Base-by-base conservation (phyloP, 2,888 invertebrate species). In the Xanthostigma xanthostigma region DNA sequence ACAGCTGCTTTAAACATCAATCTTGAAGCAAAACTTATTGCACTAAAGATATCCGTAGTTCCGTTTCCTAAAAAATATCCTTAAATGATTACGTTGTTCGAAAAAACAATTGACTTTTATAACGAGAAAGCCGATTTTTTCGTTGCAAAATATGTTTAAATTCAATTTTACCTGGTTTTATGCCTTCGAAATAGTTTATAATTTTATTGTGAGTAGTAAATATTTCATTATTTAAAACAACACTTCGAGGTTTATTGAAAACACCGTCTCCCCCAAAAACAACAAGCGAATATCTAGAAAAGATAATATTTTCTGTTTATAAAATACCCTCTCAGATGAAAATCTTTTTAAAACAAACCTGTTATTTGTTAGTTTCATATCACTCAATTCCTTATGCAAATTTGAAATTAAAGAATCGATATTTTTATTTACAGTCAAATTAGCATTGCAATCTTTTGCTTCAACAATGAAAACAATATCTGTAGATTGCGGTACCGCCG, bases 401-500 rank as follows among this genome's bases (percentile, higher is more conserved):
- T 78, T 74, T 42, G 74, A 73, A 0, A 85, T 65, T 39, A 91
- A 70, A 5, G 75, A 67, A 58, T 83, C 82, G 45, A 89, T 75
- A 56, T 80, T 86, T 58, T 79, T 81, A 47, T 70, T 73, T 49
- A 71, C 72, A 37, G 75, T 72, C 1, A 88, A 64, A 55, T 83
- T 78, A 53, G 71, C 71, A 68, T 93, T 94, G 64, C 94, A 94
- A 6, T 73, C 69, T 56, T 85, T 84, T 2, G 91, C 89, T 61
- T 95, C 93, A 1, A 94, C 75, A 46, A 95, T 79, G 64, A 95
- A 88, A 46, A 94, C 87, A 0, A 93, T 73, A 66, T 95, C 95
- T 3, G 84, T 82, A 5, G 86, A 83, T 53, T 68, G 73, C 0
- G 81, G 81, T 8, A 82, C 70, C 14, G 65, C 61, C 11, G 64